Evolutionary conservation across 2,888 invertebrate genomes (phyloP), one percentile per base, ranked within the genome.

Genomic region (Cacoxenus indagator): DNA sequence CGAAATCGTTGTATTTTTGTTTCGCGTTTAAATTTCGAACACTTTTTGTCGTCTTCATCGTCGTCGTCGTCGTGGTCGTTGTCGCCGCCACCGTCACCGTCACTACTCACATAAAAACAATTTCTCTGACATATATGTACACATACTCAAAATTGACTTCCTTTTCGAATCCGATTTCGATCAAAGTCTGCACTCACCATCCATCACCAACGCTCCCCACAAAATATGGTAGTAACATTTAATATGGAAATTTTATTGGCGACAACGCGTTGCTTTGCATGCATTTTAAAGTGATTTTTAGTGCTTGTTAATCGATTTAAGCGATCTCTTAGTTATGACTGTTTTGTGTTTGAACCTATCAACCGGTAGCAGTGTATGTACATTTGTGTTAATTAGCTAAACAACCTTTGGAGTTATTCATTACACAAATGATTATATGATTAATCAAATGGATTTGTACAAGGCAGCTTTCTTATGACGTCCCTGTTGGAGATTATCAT

Each of bases 401-500:
- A 51, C 29, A 48, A 24, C 45, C 61, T 62, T 61, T 59, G 43
- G 17, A 65, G 65, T 59, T 37, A n/a, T 19, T n/a, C 46, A 62
- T 61, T 59, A 19, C 19, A 64, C 64, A 64, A 67, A 67, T 66
- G 72, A 69, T 72, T 76, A 66, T 68, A n/a, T n/a, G n/a, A n/a
- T n/a, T n/a, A n/a, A n/a, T n/a, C n/a, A n/a, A n/a, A n/a, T n/a
- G n/a, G n/a, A n/a, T n/a, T n/a, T n/a, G n/a, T n/a, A n/a, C n/a
- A n/a, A 17, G 37, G 29, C 61, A 14, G 22, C 31, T 8, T 1
- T 45, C 57, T 77, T 76, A 87, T 87, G 87, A 82, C 83, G 80
- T 82, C 85, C 71, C 67, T 85, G 22, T 74, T 86, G 70, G 84
- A 86, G 69, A 75, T 85, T 81, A 87, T 86, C 80, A 88, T 88